phyloP scores from a whole-genome alignment of 2,888 invertebrate species.

The Globia sparganii region DNA sequence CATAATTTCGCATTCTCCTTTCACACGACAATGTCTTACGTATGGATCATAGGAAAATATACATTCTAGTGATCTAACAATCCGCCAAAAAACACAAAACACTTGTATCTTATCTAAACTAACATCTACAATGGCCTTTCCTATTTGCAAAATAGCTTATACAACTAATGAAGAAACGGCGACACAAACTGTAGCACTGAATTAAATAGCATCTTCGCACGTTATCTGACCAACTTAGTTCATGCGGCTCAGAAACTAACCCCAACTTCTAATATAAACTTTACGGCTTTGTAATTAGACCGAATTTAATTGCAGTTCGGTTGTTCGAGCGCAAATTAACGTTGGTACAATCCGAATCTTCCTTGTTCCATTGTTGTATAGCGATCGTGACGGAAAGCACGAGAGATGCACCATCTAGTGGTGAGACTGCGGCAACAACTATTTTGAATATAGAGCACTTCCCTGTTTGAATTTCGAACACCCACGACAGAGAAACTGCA shows the following conservation, averaged over 20 bases:
- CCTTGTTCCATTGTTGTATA: conserved; percentile 79
- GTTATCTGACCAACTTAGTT: conserved; percentile 63
- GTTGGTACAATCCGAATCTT: conserved; percentile 66
- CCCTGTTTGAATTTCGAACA: conserved; percentile 63
- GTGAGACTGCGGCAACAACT: conserved; percentile 69
- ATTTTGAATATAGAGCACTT: conserved; percentile 72
- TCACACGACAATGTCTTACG: neutral
- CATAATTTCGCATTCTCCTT: conserved; percentile 4
- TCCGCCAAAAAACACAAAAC: conserved; percentile 37
- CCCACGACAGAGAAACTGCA: conserved; percentile 45
- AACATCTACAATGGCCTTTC: conserved; percentile 57
- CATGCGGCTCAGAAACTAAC: conserved; percentile 22
- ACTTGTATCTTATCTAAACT: conserved; percentile 43
- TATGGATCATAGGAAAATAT: conserved; percentile 16
- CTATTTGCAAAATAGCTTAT: conserved; percentile 68
- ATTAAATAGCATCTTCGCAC: conserved; percentile 70
- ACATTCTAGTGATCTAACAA: conserved; percentile 31
- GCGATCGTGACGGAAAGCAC: conserved; percentile 77
- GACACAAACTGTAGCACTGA: conserved; percentile 67
- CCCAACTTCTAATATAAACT: conserved; percentile 36
- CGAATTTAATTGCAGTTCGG: conserved; percentile 33
- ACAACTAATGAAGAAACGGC: conserved; percentile 71
- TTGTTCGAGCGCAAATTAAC: conserved; percentile 29
- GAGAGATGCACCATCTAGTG: conserved; percentile 71
- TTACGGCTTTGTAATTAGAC: conserved; percentile 39